Conservation (phyloP, 2,888 invertebrate species). For the Tinea semifulvella region DNA sequence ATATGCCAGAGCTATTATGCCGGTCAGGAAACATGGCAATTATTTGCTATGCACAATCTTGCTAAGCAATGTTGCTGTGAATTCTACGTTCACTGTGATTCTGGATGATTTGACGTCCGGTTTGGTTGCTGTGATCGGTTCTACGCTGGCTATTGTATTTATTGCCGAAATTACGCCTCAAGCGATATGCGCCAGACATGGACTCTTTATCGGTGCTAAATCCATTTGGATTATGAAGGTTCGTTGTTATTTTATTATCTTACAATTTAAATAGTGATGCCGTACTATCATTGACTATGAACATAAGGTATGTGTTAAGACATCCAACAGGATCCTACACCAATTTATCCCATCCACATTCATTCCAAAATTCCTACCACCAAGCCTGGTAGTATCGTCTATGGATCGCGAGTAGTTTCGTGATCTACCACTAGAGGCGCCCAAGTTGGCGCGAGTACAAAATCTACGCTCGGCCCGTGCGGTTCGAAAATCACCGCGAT, state of each 20-base stretch:
- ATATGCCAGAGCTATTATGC: constrained; percentile 90
- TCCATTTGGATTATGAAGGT: constrained; percentile 92
- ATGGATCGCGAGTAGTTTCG: no score
- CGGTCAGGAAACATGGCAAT: constrained; percentile 92
- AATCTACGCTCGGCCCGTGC: no score
- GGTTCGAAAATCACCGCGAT: no score
- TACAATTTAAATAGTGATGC: no score
- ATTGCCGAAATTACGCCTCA: constrained; percentile 98
- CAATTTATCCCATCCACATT: no score
- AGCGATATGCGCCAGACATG: constrained; percentile 94
- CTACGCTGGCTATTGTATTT: constrained; percentile 94
- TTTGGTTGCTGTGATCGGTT: constrained; percentile 86
- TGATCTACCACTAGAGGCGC: no score
- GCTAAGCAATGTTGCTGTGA: constrained; percentile 90
- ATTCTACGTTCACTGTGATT: constrained; percentile 94
- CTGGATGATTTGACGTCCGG: constrained; percentile 95
- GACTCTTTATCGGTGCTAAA: constrained; percentile 92
- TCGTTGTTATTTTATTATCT: neutral
- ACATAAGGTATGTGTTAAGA: no score
- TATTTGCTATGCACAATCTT: constrained; percentile 87
- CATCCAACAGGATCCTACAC: no score
- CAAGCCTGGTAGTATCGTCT: no score
- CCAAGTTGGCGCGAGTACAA: no score
- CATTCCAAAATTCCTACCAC: no score
- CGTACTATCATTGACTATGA: no score